A percentile compares a stretch with the other conserved stretches of the same genome.
These are phyloP conservation scores for Caerostris darwini DNA, from an alignment of 1,140 invertebrate species.

Conservation along the genomic window DNA sequence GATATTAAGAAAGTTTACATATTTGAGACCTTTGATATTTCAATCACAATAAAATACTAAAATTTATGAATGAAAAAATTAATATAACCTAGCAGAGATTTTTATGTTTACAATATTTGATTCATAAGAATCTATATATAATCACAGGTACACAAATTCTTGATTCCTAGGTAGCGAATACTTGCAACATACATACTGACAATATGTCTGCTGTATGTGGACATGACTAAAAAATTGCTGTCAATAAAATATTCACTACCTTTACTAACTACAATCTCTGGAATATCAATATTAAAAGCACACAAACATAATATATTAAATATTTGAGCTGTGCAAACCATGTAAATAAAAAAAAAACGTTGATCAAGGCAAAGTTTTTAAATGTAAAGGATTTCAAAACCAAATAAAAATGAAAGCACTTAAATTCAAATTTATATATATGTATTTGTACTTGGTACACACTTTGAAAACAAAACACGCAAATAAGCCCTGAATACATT, in stretches of 20 bases:
- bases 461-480: no score
- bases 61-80: background rate
- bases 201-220: background rate
- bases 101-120: no score
- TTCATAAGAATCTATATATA: background rate
- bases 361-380: no score
- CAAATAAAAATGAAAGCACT: no score
- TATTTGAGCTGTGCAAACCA: background rate
- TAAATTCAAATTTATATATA: no score
- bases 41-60: background rate
- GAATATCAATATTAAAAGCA: background rate
- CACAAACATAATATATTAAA: background rate
- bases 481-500: no score
- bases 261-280: background rate
- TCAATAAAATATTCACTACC: background rate
- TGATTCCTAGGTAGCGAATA: background rate
- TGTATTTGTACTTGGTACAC: no score
- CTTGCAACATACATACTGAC: background rate
- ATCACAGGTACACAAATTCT: conserved; percentile 7
- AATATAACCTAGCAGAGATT: background rate
- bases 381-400: no score
- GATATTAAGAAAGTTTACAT: no score
- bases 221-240: background rate
- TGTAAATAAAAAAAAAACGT: background rate
- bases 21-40: no score